Base-by-base conservation (phyloP, 2,113 vertebrate genomes). In the Tangachromis dhanisi region DNA sequence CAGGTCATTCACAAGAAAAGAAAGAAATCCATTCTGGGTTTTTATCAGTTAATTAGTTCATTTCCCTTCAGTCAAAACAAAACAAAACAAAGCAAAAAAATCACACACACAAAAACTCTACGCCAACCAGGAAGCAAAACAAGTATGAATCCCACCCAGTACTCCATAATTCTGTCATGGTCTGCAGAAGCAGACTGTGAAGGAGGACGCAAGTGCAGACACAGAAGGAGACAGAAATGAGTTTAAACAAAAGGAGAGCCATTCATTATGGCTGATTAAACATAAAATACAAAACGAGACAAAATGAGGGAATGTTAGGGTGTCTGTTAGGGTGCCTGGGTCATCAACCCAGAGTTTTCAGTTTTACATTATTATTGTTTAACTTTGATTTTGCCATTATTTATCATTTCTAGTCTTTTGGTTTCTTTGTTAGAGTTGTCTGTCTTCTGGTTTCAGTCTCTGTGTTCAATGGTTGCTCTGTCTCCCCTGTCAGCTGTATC, bases 221-320 rank as follows among this genome's bases (percentile, higher is more conserved):
- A 57, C 24, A 0, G 54, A 57, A 57, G 24, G 54, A 57, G 54
- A 57, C 54, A 57, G 54, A 57, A 29, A 57, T 0, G 12, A 57
- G 54, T 57, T 26, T 57, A 57, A 57, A 57, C 12, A 57, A 57
- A 57, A 57, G 54, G 54, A 57, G 24, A 26, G 6, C 53, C 53
- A 24, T 55, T 26, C 24, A 26, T 57, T 57, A 8, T 14, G 54
- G 7, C 54, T 57, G 54, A 57, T 57, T 57, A 57, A 57, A 57
- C 54, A 5, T 57, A 0, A 57, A 57, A 26, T 57, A 57, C 7
- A 26, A 57, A 57, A 57, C 3, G 2, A 26, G 4, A 0, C 12
- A 57, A 57, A 3, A 26, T 7, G 4, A 57, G 54, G 54, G 24
- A 57, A 57, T 55, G 54, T 55, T 55, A 14, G 49, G 45, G 45